These are phyloP conservation scores for Clamator glandarius DNA, from an alignment of 2,797 vertebrate genomes.

Conservation along the genomic window DNA sequence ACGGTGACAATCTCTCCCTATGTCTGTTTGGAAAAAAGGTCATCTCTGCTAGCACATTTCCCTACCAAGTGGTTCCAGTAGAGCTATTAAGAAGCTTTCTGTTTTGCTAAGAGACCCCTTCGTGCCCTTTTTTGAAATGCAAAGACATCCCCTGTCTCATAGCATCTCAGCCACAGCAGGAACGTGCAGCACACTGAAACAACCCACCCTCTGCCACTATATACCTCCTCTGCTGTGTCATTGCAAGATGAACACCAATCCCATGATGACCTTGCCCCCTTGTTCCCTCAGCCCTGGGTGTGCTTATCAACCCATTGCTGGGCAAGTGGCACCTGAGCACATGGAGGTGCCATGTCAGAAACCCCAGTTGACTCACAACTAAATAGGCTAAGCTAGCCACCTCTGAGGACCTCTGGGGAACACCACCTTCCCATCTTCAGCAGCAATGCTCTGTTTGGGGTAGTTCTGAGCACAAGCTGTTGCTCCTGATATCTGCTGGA, in stretches of 20 bases:
- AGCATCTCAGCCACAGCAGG: not conserved
- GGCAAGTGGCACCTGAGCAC: not conserved
- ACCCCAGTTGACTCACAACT: not conserved
- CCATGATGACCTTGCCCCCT: no score
- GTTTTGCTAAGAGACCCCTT: not conserved
- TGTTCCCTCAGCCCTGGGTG: not conserved
- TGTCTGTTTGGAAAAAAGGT: not conserved
- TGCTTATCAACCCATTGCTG: rapidly evolving
- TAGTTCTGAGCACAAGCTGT: not conserved
- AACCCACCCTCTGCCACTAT: not conserved
- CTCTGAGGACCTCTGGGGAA: not conserved
- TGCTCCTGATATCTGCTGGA: no score
- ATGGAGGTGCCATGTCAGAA: not conserved
- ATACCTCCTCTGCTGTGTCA: rapidly evolving
- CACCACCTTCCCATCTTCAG: no score
- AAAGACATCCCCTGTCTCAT: not conserved
- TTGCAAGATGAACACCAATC: not conserved
- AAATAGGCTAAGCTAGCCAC: not conserved
- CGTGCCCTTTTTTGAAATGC: not conserved
- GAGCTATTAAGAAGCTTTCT: not conserved
- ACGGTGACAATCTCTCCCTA: not conserved
- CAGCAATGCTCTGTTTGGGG: not conserved
- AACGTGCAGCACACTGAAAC: not conserved
- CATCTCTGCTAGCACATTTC: not conserved
- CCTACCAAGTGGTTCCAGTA: not conserved